phyloP scores from a whole-genome alignment of 2,888 invertebrate genomes.

The Tuberolachnus salignus region DNA sequence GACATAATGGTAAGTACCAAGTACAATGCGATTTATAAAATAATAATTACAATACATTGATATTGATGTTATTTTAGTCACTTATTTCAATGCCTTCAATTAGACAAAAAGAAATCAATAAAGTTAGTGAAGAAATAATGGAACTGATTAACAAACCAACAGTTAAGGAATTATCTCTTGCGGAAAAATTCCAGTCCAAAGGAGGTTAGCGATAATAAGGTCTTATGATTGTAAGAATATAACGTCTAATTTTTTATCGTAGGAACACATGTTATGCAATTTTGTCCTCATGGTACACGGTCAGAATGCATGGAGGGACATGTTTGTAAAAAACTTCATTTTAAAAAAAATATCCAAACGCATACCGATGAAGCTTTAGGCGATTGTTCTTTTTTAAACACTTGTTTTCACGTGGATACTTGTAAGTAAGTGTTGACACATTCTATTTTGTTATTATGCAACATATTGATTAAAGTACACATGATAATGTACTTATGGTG shows the following conservation, averaged over 20 bases:
- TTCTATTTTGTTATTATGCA: background rate
- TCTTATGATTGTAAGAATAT: background rate
- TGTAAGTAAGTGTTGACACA: conserved; percentile 74
- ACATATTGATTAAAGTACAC: background rate
- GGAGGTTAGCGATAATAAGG: conserved; percentile 69
- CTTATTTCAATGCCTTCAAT: conserved; percentile 90
- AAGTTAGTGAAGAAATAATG: conserved; percentile 93
- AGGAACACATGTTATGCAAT: conserved; percentile 89
- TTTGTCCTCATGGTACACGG: conserved; percentile 93
- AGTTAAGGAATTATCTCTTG: conserved; percentile 92
- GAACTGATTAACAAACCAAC: conserved; percentile 93
- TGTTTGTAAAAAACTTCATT: conserved; percentile 87
- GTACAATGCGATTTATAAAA: background rate
- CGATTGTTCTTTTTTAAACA: conserved; percentile 96
- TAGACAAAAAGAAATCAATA: conserved; percentile 92
- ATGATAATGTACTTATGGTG: background rate
- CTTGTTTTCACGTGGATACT: conserved; percentile 98
- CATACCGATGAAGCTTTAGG: conserved; percentile 95
- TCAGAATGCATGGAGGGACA: conserved; percentile 73
- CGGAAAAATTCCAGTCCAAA: conserved; percentile 94
- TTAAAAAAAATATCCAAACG: conserved; percentile 92
- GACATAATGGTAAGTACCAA: conserved; percentile 54
- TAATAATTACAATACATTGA: background rate
- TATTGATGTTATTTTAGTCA: conserved; percentile 61
- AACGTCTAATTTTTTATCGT: conserved; percentile 25